phyloP scores from a whole-genome alignment of 2,888 invertebrate species.

The Euphydryas editha region DNA sequence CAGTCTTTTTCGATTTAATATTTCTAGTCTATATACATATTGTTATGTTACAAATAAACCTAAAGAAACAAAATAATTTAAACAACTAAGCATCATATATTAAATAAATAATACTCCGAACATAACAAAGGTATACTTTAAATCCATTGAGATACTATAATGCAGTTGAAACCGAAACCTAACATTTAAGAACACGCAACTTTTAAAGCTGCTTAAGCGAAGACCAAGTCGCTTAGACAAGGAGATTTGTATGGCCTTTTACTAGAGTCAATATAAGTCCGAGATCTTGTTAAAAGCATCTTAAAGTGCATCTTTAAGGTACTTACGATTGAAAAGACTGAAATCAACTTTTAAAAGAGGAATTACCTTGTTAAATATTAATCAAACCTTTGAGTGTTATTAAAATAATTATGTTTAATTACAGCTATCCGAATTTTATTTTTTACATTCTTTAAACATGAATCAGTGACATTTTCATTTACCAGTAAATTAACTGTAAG shows the following conservation, averaged over 20 bases:
- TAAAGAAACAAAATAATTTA: too few species aligned
- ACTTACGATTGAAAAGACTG: slow-evolving; percentile 2
- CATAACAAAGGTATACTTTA: neutral
- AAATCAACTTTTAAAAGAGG: neutral
- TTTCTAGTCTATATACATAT: too few species aligned
- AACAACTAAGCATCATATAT: too few species aligned
- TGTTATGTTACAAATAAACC: too few species aligned
- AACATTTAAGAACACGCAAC: neutral
- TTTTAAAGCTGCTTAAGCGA: slow-evolving; percentile 4
- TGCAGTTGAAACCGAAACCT: neutral
- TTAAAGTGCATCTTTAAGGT: slow-evolving; percentile 15
- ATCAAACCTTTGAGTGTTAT: neutral
- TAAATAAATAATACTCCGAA: too few species aligned
- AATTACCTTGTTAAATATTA: neutral
- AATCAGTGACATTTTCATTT: too few species aligned
- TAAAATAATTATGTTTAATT: neutral
- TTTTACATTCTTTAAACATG: too few species aligned
- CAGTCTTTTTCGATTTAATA: too few species aligned
- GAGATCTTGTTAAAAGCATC: slow-evolving; percentile 13
- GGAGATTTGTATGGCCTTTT: slow-evolving; percentile 2
- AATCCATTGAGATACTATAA: neutral
- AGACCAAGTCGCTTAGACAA: slow-evolving; percentile 2
- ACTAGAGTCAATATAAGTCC: neutral
- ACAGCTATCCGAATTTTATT: too few species aligned
- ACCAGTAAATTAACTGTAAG: too few species aligned